Conservation (phyloP, 2,797 vertebrate genomes). For the Scyliorhinus canicula region DNA sequence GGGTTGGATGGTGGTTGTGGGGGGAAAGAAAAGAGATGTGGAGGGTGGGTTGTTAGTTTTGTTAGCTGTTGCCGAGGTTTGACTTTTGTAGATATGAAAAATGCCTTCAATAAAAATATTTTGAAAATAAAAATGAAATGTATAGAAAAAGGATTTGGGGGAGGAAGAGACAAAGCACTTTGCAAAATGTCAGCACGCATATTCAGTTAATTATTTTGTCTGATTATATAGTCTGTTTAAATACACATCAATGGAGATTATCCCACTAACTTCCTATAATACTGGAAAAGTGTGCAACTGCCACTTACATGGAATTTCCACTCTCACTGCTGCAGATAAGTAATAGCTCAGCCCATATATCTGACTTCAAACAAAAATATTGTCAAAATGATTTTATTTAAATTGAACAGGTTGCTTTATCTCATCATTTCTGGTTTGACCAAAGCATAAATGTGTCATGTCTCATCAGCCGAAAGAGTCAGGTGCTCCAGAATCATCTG, state of each 20-base stretch:
- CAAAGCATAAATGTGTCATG: not conserved
- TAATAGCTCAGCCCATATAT: not conserved
- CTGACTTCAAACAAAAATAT: not conserved
- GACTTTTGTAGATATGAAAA: not conserved
- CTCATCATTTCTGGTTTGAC: not conserved
- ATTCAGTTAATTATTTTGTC: not conserved
- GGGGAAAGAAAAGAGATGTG: too few relatives aligned
- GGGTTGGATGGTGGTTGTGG: too few relatives aligned
- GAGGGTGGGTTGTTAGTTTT: too few relatives aligned
- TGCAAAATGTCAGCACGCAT: not conserved
- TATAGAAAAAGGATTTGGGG: not conserved
- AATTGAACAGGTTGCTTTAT: not conserved
- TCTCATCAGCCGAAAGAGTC: not conserved
- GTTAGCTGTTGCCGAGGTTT: too few relatives aligned
- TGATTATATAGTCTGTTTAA: not conserved
- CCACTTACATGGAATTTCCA: not conserved
- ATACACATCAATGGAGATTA: too few relatives aligned
- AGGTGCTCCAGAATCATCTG: not conserved
- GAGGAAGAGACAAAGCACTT: not conserved
- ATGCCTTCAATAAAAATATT: too few relatives aligned
- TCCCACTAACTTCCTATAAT: not conserved
- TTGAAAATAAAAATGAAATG: too few relatives aligned
- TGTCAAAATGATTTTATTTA: not conserved
- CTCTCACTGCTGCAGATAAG: not conserved
- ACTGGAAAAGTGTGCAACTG: not conserved